A percentile compares a stretch with the other conserved stretches of the same genome.
Evolutionary conservation across 2,113 vertebrate genomes (phyloP).

Genomic region (Okapia johnstoni): DNA sequence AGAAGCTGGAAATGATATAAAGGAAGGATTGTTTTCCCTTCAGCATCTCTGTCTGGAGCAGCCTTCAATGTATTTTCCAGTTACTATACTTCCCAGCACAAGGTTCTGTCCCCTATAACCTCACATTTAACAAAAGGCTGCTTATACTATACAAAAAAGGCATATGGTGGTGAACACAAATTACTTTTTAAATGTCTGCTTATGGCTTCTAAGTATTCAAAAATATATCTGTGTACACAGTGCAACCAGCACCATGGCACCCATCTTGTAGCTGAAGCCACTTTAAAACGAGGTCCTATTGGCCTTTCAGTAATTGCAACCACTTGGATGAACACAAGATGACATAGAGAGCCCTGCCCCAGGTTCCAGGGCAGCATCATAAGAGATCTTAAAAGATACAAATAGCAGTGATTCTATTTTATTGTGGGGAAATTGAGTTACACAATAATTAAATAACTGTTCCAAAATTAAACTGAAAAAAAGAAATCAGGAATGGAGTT

Average conservation of each 20-base stretch:
- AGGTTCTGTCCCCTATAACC: not conserved
- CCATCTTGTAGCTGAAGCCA: not conserved
- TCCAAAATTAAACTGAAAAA: not conserved
- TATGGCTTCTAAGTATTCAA: not conserved
- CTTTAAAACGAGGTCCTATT: not conserved
- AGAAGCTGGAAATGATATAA: not conserved
- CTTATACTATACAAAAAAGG: not conserved
- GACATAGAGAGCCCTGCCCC: accelerated
- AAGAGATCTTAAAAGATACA: not conserved
- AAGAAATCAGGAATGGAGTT: not conserved
- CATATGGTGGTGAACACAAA: not conserved
- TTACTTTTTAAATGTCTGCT: not conserved
- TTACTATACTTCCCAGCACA: not conserved
- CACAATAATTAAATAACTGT: not conserved
- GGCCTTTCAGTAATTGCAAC: not conserved
- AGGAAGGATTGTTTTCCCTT: not conserved
- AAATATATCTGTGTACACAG: not conserved
- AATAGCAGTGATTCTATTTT: not conserved
- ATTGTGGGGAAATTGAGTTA: not conserved
- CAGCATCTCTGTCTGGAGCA: not conserved
- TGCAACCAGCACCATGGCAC: not conserved
- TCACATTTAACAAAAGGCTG: not conserved
- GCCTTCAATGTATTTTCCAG: not conserved
- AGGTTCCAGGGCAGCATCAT: not conserved
- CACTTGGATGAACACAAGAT: not conserved